Conservation (phyloP, 2,797 vertebrate genomes). For the Etheostoma nigrum region DNA sequence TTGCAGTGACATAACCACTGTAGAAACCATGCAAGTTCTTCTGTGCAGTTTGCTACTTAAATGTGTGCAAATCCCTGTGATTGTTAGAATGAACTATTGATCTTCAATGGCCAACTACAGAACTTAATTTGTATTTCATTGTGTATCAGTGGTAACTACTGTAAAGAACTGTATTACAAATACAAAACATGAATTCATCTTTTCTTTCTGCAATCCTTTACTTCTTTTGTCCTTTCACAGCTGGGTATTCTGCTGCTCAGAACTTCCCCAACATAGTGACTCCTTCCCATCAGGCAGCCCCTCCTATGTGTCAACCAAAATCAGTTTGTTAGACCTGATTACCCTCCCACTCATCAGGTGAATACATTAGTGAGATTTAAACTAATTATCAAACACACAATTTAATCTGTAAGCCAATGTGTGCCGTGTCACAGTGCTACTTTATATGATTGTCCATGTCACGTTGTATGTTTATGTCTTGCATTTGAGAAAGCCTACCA, state of each 20-base stretch:
- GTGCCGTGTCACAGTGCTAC: not conserved
- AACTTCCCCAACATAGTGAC: conserved; percentile 8
- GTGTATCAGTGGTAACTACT: not conserved
- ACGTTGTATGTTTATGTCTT: not conserved
- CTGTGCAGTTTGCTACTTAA: conserved; percentile 1
- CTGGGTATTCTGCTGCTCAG: not conserved
- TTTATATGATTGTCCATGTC: not conserved
- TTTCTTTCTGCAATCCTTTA: not conserved
- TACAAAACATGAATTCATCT: not conserved
- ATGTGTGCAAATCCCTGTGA: conserved; percentile 5
- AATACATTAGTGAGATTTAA: conserved; percentile 3
- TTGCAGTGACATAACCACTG: not conserved
- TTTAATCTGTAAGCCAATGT: not conserved
- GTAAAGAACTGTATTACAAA: not conserved
- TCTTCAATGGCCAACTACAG: not conserved
- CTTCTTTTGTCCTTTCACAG: conserved; percentile 15
- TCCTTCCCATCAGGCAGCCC: not conserved
- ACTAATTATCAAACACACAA: not conserved
- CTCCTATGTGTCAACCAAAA: not conserved
- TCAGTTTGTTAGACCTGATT: not conserved
- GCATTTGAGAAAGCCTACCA: not conserved
- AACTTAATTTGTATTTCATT: not conserved
- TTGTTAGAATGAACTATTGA: not conserved
- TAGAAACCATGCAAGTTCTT: not conserved
- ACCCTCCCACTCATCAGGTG: conserved; percentile 23